A percentile compares a stretch with the other conserved stretches of the same genome.
These are phyloP conservation scores for Drosophila kurseongensis DNA, from an alignment of 1,140 invertebrate species.

Conservation along the genomic window DNA sequence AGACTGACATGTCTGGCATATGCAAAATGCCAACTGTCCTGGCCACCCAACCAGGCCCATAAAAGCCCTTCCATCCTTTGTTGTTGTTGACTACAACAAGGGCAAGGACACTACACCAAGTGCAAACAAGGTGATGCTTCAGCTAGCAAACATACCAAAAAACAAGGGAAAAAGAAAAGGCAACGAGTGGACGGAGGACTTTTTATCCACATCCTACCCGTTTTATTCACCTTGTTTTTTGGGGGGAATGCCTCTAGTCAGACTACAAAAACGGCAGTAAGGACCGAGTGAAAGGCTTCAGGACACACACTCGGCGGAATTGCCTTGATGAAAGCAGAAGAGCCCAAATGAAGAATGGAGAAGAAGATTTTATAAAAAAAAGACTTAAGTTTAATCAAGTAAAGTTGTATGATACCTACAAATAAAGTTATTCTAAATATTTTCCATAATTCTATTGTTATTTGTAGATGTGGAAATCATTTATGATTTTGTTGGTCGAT, in stretches of 20 bases:
- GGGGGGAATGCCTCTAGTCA: slow-evolving; percentile 40
- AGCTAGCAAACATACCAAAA: slow-evolving; percentile 50
- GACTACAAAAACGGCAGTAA: slow-evolving; percentile 54
- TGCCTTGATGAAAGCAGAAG: slow-evolving; percentile 40
- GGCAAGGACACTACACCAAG: slow-evolving; percentile 67
- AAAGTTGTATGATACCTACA: neutral
- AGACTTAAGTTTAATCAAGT: slow-evolving; percentile 17
- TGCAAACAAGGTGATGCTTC: slow-evolving; percentile 68
- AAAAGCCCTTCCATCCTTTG: slow-evolving; percentile 20
- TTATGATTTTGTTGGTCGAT: no score
- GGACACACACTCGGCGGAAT: slow-evolving; percentile 43
- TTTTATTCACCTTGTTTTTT: slow-evolving; percentile 6
- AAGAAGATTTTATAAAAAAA: slow-evolving; percentile 9
- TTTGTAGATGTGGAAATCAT: no score
- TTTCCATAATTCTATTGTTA: no score
- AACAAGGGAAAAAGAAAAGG: slow-evolving; percentile 15
- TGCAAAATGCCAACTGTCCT: slow-evolving; percentile 68
- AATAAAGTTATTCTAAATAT: no score
- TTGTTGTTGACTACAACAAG: slow-evolving; percentile 57
- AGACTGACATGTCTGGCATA: slow-evolving; percentile 69
- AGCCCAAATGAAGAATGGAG: slow-evolving; percentile 14
- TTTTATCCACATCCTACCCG: slow-evolving; percentile 2
- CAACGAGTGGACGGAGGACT: slow-evolving; percentile 22
- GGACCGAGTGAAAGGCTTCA: slow-evolving; percentile 14
- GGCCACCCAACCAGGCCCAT: slow-evolving; percentile 4